Base-by-base conservation (phyloP, 2,888 invertebrate species). In the Sminthurides aquaticus region DNA sequence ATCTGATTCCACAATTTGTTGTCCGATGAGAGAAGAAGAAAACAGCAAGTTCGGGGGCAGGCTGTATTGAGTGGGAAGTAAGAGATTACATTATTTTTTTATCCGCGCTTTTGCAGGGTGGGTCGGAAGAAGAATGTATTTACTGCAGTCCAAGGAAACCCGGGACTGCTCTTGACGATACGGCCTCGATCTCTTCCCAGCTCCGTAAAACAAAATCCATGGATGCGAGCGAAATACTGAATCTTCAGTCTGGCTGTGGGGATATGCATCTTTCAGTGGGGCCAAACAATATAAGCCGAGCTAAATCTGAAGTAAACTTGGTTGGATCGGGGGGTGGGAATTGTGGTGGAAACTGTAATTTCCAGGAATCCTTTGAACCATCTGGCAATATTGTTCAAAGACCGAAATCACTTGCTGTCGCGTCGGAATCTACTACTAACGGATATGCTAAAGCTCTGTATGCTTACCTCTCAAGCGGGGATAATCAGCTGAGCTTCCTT, bases 401-500 rank as follows among this genome's bases (percentile, higher is more conserved):
- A 28, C 78, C 79, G 1, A 79, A 79, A 73, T 78, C 78, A 8
- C 75, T 78, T 74, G 78, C 78, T 0, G 84, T 86, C 22, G 83
- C 84, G 59, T 76, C 78, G 34, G 64, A 69, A 43, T 57, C 58
- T n/a, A 62, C 76, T 89, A 90, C 75, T 85, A 89, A 18, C 87
- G 88, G 3, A 80, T 91, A 67, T 61, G 91, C 90, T 0, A 84
- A 90, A 70, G 92, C 94, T 11, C 82, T 94, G 48, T 94, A 93
- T 78, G 90, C 92, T 20, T 95, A 95, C 79, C 84, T 91, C 67
- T 91, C 92, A 43, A 80, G 90, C 70, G 86, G 92, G 3, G 94
- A 93, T 77, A 93, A 92, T 80, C 94, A 95, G 79, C 84, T 95
- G 67, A 90, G 89, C 77, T 95, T 95, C 81, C 86, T 89, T 69